phyloP scores from a whole-genome alignment of 2,797 vertebrate species.

The Tokudaia muenninki region DNA sequence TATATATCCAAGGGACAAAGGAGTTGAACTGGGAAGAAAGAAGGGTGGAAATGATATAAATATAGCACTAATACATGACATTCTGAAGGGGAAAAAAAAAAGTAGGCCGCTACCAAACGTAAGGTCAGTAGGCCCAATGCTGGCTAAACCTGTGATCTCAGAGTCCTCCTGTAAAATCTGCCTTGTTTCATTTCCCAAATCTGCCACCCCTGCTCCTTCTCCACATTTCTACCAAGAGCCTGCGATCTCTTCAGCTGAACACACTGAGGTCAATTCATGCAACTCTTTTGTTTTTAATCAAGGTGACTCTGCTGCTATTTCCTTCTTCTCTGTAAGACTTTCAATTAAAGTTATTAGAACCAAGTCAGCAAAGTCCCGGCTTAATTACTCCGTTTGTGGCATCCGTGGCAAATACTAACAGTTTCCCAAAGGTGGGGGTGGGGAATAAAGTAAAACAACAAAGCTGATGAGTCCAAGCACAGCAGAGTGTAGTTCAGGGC shows the following conservation, averaged over 20 bases:
- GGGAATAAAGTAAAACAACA: slow-evolving; percentile 5
- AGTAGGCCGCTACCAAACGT: neutral
- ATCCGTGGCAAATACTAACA: slow-evolving; percentile 10
- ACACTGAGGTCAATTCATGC: neutral
- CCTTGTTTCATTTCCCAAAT: neutral
- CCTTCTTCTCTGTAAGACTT: neutral
- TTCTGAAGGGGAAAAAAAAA: no score
- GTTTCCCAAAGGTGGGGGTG: neutral
- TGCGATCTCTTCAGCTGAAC: neutral
- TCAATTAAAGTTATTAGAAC: slow-evolving; percentile 41
- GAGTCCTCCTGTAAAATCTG: neutral
- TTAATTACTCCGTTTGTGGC: neutral
- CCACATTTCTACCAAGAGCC: neutral
- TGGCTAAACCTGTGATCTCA: neutral
- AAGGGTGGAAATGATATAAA: neutral
- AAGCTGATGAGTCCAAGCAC: neutral
- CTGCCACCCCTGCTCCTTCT: neutral
- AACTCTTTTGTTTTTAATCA: neutral
- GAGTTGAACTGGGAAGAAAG: neutral
- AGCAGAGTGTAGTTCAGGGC: neutral
- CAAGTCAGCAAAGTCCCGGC: slow-evolving; percentile 12
- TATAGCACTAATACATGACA: neutral
- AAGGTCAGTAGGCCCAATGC: neutral
- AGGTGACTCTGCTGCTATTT: neutral
- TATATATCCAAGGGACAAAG: neutral